These are phyloP conservation scores for Caenorhabditis zanzibari DNA, from an alignment of 2,888 invertebrate genomes.

Conservation along the genomic window DNA sequence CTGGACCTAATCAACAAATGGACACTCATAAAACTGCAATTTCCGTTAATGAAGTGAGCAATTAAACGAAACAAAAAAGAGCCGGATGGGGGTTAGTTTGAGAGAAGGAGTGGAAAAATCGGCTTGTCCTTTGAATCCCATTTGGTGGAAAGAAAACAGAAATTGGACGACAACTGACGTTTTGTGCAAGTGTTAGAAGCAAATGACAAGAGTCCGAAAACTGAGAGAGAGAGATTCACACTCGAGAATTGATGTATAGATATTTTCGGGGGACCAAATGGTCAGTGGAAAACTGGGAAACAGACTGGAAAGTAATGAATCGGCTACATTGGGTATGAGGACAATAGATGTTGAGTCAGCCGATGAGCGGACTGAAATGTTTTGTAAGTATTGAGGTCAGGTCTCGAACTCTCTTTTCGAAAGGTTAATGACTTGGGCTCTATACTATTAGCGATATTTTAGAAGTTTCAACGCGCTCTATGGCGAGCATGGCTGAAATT, in stretches of 20 bases:
- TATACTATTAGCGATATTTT: too few species aligned
- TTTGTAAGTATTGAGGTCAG: too few species aligned
- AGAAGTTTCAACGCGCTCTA: too few species aligned
- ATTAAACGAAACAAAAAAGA: slow-evolving; percentile 22
- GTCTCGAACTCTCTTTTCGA: too few species aligned
- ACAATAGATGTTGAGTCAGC: background rate
- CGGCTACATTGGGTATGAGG: too few species aligned
- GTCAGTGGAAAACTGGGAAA: background rate
- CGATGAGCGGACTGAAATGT: too few species aligned
- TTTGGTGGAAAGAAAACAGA: slow-evolving; percentile 14
- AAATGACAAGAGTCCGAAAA: slow-evolving; percentile 32
- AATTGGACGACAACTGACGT: slow-evolving; percentile 35
- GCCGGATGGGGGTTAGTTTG: background rate
- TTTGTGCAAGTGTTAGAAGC: slow-evolving; percentile 19
- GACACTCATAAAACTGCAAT: background rate
- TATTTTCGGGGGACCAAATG: slow-evolving; percentile 8
- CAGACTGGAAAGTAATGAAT: too few species aligned
- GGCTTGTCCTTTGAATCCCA: slow-evolving; percentile 15
- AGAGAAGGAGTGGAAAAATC: slow-evolving; percentile 18
- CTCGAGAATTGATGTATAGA: slow-evolving; percentile 7
- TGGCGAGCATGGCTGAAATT: too few species aligned
- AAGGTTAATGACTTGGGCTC: too few species aligned
- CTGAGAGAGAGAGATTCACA: slow-evolving; percentile 28
- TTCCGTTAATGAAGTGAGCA: background rate
- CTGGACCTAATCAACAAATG: background rate